A percentile compares a stretch with the other conserved stretches of the same genome.
Conservation (phyloP, 2,113 vertebrate species). For the Gorilla gorilla region DNA sequence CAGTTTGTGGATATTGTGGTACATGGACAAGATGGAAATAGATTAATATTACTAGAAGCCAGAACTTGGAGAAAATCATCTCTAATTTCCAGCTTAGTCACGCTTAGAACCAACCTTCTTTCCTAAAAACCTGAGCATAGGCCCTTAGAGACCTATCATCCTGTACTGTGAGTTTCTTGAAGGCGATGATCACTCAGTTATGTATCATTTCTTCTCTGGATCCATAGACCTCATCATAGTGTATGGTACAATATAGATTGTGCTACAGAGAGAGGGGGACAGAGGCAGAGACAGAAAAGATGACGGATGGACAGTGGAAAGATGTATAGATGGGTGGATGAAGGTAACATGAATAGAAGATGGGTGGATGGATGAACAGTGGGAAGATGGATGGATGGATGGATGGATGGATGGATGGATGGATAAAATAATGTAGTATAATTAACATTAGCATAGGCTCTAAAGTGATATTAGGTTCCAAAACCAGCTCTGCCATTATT, state of each 20-base stretch:
- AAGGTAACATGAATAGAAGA: neutral
- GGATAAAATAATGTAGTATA: neutral
- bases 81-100: neutral
- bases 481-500: neutral
- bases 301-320: neutral
- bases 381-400: no score
- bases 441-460: neutral
- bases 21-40: neutral
- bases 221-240: neutral
- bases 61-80: neutral
- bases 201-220: neutral
- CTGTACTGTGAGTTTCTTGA: neutral
- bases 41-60: slow-evolving; percentile 19
- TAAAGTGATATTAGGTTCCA: neutral
- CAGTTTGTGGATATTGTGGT: neutral
- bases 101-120: neutral
- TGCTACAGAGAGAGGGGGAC: neutral
- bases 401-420: no score
- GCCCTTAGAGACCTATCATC: neutral
- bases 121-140: neutral
- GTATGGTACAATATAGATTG: neutral
- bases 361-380: neutral
- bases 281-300: neutral
- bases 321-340: neutral
- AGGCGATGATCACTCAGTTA: neutral